Evolutionary conservation across 2,113 vertebrate species (phyloP).

Genomic region (Carassius carassius): DNA sequence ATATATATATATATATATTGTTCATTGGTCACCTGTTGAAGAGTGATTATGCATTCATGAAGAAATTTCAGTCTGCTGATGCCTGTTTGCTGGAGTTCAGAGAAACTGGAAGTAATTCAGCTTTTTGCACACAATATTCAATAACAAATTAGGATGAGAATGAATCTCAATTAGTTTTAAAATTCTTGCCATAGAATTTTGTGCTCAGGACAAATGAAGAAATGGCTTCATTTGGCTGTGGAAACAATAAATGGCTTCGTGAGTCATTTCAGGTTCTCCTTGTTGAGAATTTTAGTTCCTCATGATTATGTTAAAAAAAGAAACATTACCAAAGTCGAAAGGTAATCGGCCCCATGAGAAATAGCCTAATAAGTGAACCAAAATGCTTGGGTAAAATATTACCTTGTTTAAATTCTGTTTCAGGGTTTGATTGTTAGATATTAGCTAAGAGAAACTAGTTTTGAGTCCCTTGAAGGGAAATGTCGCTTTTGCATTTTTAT

Average conservation of each 20-base stretch:
- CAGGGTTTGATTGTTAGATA: not conserved
- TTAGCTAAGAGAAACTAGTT: not conserved
- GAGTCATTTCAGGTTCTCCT: not conserved
- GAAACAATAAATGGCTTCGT: not conserved
- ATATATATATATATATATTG: not conserved
- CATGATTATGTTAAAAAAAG: not conserved
- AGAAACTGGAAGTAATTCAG: not conserved
- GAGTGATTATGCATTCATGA: not conserved
- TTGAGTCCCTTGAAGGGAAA: not conserved
- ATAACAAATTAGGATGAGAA: not conserved
- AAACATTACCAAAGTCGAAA: not conserved
- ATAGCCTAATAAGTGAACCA: not conserved
- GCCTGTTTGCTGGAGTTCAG: slow-evolving; percentile 2
- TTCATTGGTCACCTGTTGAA: not conserved
- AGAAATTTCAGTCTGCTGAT: not conserved
- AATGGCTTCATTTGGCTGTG: not conserved
- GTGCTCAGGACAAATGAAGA: not conserved
- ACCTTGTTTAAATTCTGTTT: not conserved
- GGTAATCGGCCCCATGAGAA: not conserved
- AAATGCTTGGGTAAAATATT: not conserved
- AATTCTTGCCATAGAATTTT: not conserved
- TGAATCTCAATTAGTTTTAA: not conserved
- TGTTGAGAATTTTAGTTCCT: not conserved
- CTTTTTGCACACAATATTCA: not conserved
- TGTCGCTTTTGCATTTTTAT: not conserved